Base-by-base conservation (phyloP, 2,113 vertebrate genomes). In the Pangasianodon gigas region DNA sequence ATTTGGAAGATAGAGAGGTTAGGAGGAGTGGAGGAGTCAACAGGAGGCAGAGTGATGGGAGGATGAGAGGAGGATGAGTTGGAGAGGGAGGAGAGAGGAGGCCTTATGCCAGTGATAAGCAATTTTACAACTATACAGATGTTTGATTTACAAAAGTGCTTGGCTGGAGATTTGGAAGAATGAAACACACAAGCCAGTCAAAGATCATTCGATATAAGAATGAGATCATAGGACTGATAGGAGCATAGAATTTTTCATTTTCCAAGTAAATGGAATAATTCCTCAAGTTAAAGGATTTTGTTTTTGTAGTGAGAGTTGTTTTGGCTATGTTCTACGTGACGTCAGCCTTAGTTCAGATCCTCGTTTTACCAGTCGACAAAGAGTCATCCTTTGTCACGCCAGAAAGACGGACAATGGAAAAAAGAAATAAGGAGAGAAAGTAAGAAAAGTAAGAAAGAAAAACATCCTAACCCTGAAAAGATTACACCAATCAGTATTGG, bases 1-100 rank as follows among this genome's bases (percentile, higher is more conserved):
- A 96, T 96, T 97, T 97, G 96, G 96, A 97, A 94, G 94, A 95
- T 94, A 91, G 94, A 93, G 93, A 94, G 92, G 94, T 93, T 92
- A 90, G 94, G 93, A 92, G 96, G 96, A 95, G 96, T 94, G 95
- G 96, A 95, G 95, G 69, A 91, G 86, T 88, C 74, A 86, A 90
- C 84, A 88, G 83, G 95, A 94, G 92, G 87, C 89, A 91, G 88
- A 90, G 92, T 88, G 93, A 92, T 85, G 93, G 86, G 84, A 87
- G 89, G 88, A 88, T 94, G 94, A 93, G 88, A 92, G 86, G 89
- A 89, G 88, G 90, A 93, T 88, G 93, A 91, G 85, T 92, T 93
- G 75, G 26, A 75, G 52, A 79, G 93, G 94, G 91, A 67, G 65
- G 58, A 65, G 82, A 91, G 89, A 69, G 91, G 92, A 92, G 83